Base-by-base conservation (phyloP, 2,113 vertebrate species). In the Sigmodon hispidus region DNA sequence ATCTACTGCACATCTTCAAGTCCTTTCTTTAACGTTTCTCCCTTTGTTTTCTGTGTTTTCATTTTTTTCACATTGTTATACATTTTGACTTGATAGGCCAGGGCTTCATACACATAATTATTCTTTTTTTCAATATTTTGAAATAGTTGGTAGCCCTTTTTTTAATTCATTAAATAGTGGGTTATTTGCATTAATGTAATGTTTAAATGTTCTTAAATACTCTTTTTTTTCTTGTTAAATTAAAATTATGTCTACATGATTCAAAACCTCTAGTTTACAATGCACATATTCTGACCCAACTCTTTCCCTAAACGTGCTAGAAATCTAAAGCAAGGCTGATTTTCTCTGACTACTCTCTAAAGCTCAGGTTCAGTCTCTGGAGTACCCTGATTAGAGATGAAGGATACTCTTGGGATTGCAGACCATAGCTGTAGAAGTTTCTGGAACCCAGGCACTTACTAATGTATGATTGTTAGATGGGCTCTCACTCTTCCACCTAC, bases 81-180 rank as follows among this genome's bases (percentile, higher is more conserved):
- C 81, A 40, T 72, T 81, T 76, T 9, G 6, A 48, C 11, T 85
- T 90, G 4, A 63, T 57, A 80, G 7, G 92, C 16, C 72, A 72
- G 0, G 0, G 52, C 93, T 11, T 72, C 19, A 13, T 76, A 3
- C 4, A 65, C 48, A 43, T 50, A 29, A 59, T 76, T 31, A 45
- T 87, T 10, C 16, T 81, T 94, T 36, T 87, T 19, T 86, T 94
- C 29, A 45, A 72, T 9, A 52, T 92, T 57, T 9, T 94, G 7
- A 94, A 67, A 55, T 40, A 80, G 65, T 76, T 86, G 87, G 29
- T 12, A 85, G 75, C 9, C 24, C 2, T 24, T 57, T 9, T 52
- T 73, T 93, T 90, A 83, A 87, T 63, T 19, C 29, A 26, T 86
- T 70, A 59, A 84, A 21, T 0, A 17, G 7, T n/a, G 8, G 17